Evolutionary conservation across 2,888 invertebrate species (phyloP), one percentile per base, ranked within the genome.

Genomic region (Apamea sordens): DNA sequence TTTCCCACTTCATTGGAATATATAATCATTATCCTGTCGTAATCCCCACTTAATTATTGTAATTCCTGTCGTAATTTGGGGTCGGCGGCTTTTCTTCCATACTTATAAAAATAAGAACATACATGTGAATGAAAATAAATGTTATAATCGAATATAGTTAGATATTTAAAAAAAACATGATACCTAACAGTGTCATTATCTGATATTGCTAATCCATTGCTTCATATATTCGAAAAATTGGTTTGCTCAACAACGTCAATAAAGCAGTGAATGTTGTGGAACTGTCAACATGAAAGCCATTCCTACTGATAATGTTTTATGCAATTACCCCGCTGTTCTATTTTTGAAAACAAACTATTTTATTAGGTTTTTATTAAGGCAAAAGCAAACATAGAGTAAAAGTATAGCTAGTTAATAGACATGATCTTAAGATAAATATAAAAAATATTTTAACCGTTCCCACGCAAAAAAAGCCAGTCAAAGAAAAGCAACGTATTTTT

Each of bases 401-500:
- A 28, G 15, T 28, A 28, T 11, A 44, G 32, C 2, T 47, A 56
- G 15, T 21, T 32, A 50, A 50, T 15, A 77, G n/a, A 59, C 13
- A 18, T 36, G 24, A 41, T 41, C n/a, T 61, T 18, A 64, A 77
- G 0, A 4, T 10, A n/a, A 56, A 32, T 53, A 2, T 21, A n/a
- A n/a, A 64, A 61, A 4, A 24, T 15, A 28, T 28, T 68, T 7
- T 28, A 44, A 21, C 13, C 21, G 10, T 61, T 50, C 32, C 79
- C 56, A 36, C 67, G 24, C 24, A 41, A 41, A 50, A 41, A 41
- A 50, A 50, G 15, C 7, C 5, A 28, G 15, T n/a, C 7, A 32
- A 61, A 61, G 24, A 24, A 79, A 78, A 80, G 11, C n/a, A 63
- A 63, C 11, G 32, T 63, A 32, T 63, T 78, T 65, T 69, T 41